Conservation (phyloP, 2,113 vertebrate genomes). For the Notarius lentiginosus region DNA sequence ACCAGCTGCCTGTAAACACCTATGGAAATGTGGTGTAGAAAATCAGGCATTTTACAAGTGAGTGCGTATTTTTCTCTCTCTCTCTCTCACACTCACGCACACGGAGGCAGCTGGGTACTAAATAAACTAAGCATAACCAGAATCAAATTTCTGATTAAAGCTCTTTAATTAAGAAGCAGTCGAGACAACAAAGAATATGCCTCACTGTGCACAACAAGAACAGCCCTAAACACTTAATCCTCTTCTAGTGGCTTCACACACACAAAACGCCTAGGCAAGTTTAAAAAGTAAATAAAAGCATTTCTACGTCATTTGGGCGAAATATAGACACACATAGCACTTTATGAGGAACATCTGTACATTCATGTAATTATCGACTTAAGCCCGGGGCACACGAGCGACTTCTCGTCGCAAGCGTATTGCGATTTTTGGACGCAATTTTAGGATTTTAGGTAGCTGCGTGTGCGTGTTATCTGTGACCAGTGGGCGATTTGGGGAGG, state of each 20-base stretch:
- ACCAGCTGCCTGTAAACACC: slow-evolving; percentile 96
- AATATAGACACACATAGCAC: not conserved
- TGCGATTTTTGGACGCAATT: too few species aligned
- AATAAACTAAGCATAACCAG: not conserved
- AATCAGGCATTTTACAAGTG: slow-evolving; percentile 99
- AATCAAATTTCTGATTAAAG: slow-evolving; percentile 42
- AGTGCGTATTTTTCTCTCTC: slow-evolving; percentile 53
- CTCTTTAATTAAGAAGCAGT: slow-evolving; percentile 45
- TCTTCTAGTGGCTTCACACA: not conserved
- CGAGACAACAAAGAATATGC: slow-evolving; percentile 36
- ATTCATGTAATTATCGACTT: not conserved
- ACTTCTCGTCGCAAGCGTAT: too few species aligned
- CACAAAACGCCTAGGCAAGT: not conserved
- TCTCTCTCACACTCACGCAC: too few species aligned
- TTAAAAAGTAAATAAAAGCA: not conserved
- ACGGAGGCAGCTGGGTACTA: slow-evolving; percentile 20
- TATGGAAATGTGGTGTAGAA: slow-evolving; percentile 98
- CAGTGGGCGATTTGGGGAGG: too few species aligned
- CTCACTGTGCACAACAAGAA: slow-evolving; percentile 18
- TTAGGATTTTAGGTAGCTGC: too few species aligned
- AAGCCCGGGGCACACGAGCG: too few species aligned
- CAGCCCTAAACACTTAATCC: not conserved
- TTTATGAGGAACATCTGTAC: not conserved
- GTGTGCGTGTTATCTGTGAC: too few species aligned
- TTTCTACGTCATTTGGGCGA: not conserved